These are phyloP conservation scores for Bubo scandiacus DNA, from an alignment of 2,113 vertebrate genomes.

Conservation along the genomic window DNA sequence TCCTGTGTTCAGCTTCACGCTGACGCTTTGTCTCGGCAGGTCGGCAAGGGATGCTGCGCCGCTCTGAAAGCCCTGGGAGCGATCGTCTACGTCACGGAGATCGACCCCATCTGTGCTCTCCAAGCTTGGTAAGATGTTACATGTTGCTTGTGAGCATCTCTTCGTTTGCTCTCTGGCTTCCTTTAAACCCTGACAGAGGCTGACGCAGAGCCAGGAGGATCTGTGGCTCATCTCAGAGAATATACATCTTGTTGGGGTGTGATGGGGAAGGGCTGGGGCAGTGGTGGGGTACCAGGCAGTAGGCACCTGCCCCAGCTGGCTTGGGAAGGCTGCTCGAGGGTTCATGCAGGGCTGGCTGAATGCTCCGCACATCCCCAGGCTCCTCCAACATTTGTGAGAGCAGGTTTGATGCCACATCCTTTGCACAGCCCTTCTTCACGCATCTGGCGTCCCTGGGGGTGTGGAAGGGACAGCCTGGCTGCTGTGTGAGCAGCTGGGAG, in stretches of 20 bases:
- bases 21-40: slow-evolving; percentile 65
- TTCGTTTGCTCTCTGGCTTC: not conserved
- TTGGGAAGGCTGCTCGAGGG: not conserved
- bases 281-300: not conserved
- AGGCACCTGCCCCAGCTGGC: not conserved
- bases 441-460: not conserved
- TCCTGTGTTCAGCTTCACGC: not conserved
- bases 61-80: slow-evolving; percentile 95
- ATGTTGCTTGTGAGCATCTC: not conserved
- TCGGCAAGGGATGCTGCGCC: slow-evolving; percentile 96
- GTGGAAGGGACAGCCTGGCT: not conserved
- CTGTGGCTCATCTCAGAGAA: not conserved
- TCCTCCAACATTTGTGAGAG: not conserved
- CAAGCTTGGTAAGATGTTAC: slow-evolving; percentile 89
- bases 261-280: not conserved
- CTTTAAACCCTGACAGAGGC: not conserved
- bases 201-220: not conserved
- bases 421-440: not conserved
- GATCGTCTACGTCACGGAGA: slow-evolving; percentile 96
- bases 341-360: not conserved
- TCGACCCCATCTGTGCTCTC: slow-evolving; percentile 97
- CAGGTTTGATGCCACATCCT: not conserved
- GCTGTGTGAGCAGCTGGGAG: not conserved
- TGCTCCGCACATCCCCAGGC: not conserved
- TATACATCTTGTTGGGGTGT: not conserved